Base-by-base conservation (phyloP, 1,140 invertebrate species). In the Trypoxylus dichotomus region DNA sequence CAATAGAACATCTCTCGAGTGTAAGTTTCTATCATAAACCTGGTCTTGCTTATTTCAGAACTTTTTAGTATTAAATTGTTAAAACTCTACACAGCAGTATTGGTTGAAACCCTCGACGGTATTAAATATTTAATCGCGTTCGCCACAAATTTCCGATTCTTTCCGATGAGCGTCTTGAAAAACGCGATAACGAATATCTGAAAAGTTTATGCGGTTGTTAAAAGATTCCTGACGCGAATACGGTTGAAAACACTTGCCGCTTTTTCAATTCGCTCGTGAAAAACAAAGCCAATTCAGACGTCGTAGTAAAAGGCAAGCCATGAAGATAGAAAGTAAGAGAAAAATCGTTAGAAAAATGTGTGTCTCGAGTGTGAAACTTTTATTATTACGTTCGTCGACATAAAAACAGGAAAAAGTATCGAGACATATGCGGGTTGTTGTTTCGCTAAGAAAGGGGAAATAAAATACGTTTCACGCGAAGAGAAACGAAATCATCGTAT, bases 331-430 rank as follows among this genome's bases (percentile, higher is more conserved):
- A 68, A 68, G 60, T 10, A 68, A 68, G 60, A 63, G 60, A 68
- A 29, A 68, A 68, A 68, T 68, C 24, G 60, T 68, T 68, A 68
- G 21, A 68, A 68, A 68, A 68, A 68, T 68, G 24, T 60, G 58
- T 68, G 21, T 29, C 24, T 29, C 24, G 60, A 24, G 24, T 15
- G 60, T 68, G 21, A 68, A 68, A 68, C 60, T 68, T 58, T 68
- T 68, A 68, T 68, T 68, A 68, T 27, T 27, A 68, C 60, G 60
- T 68, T 68, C 60, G 24, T 27, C 1, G 60, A 68, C 27, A 68
- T 68, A 68, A 68, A 68, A 63, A 68, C 32, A 68, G 60, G 27
- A 68, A 15, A 68, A 24, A 68, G 27, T 25, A 24, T 27, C 24
- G 24, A 68, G 5, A 68, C 13, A 27, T 68, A 25, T 27, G 24